Conservation (phyloP, 2,797 vertebrate species). For the Pelodytes ibericus region DNA sequence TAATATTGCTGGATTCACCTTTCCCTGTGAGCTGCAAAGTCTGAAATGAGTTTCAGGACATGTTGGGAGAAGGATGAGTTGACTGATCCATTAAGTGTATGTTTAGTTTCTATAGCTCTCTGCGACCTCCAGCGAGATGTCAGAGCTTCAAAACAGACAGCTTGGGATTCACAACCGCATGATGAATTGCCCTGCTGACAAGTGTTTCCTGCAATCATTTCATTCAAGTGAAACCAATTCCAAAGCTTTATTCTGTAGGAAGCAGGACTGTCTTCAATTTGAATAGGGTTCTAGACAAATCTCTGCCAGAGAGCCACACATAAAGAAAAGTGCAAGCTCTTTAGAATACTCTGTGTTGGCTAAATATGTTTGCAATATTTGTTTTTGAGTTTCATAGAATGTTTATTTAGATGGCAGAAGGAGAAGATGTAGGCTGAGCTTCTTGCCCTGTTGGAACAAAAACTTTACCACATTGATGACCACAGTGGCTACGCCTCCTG, state of each 20-base stretch:
- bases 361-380: too few relatives aligned
- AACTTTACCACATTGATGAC: too few relatives aligned
- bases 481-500: too few relatives aligned
- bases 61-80: not conserved
- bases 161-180: constrained; percentile 1
- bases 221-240: constrained; percentile 1
- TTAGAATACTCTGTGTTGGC: too few relatives aligned
- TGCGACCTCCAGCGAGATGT: constrained; percentile 3
- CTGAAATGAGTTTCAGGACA: constrained; percentile 1
- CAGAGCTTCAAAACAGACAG: constrained; percentile 4
- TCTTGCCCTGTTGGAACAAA: too few relatives aligned
- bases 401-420: too few relatives aligned
- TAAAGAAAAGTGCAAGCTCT: too few relatives aligned
- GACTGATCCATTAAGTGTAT: not conserved
- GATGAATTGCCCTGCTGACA: constrained; percentile 6
- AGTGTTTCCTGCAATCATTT: not conserved
- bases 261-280: not conserved
- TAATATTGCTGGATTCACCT: not conserved
- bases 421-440: too few relatives aligned
- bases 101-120: not conserved
- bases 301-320: too few relatives aligned
- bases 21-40: not conserved
- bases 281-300: too few relatives aligned
- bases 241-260: not conserved
- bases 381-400: too few relatives aligned